Percentiles rank a stretch among this genome's conserved stretches.
These are phyloP conservation scores for Cichlasoma orientale DNA, from an alignment of 2,797 vertebrate genomes.

Conservation along the genomic window DNA sequence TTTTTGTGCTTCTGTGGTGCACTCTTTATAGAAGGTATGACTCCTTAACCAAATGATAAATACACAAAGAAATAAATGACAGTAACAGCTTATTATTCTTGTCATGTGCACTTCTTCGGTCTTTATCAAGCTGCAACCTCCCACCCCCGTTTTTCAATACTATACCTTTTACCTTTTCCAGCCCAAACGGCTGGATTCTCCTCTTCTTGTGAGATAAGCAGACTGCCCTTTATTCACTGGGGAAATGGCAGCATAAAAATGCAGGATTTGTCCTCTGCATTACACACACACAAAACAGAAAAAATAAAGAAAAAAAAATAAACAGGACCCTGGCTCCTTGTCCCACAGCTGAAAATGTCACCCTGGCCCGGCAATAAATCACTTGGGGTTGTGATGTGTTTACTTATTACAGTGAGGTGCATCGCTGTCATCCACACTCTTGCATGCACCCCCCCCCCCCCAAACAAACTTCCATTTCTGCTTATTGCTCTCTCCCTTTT, in stretches of 20 bases:
- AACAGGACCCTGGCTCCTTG: constrained; percentile 39
- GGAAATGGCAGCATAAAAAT: constrained; percentile 67
- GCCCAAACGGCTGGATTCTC: constrained; percentile 55
- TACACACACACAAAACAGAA: constrained; percentile 5
- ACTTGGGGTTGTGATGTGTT: constrained; percentile 77
- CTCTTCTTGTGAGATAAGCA: constrained; percentile 68
- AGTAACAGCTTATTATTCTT: constrained; percentile 57
- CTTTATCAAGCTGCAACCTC: constrained; percentile 65
- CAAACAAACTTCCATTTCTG: constrained; percentile 33
- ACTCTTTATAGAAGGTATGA: constrained; percentile 42
- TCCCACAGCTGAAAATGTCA: constrained; percentile 76
- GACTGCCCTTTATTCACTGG: constrained; percentile 65
- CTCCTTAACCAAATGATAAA: constrained; percentile 46
- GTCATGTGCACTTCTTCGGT: constrained; percentile 45
- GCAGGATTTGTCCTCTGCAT: constrained; percentile 63
- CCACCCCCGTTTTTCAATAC: constrained; percentile 59
- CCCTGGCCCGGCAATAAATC: constrained; percentile 79
- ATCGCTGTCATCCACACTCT: constrained; percentile 70
- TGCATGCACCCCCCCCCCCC: neutral
- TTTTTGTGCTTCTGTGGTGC: constrained; percentile 17
- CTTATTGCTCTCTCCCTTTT: neutral
- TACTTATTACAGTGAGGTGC: constrained; percentile 80
- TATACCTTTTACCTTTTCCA: constrained; percentile 48
- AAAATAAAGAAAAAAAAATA: constrained; percentile 12
- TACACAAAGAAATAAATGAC: constrained; percentile 59